Percentiles rank a stretch among this genome's conserved stretches.
These are phyloP conservation scores for Andrena haemorrhoa DNA, from an alignment of 2,888 invertebrate species.

Conservation along the genomic window DNA sequence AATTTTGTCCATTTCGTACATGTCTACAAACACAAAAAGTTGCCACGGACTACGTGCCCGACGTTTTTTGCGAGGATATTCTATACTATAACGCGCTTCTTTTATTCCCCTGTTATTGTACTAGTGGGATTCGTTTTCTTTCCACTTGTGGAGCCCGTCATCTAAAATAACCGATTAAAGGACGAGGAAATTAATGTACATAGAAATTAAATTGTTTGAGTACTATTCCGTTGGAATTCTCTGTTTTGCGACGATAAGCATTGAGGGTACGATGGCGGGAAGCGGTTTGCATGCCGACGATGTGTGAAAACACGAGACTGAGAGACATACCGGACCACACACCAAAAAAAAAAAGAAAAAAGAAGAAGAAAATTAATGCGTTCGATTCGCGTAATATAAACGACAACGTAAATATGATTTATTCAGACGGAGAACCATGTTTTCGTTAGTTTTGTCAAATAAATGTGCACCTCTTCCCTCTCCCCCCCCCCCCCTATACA, in stretches of 20 bases:
- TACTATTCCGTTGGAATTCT: slow-evolving; percentile 73
- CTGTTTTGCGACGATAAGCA: slow-evolving; percentile 61
- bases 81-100: slow-evolving; percentile 47
- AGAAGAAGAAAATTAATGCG: slow-evolving; percentile 36
- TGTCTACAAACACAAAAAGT: slow-evolving; percentile 39
- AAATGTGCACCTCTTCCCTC: slow-evolving; percentile 68
- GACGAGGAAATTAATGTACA: slow-evolving; percentile 74
- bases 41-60: slow-evolving; percentile 9
- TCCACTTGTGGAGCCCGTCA: slow-evolving; percentile 63
- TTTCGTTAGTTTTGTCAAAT: slow-evolving; percentile 45
- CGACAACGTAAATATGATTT: slow-evolving; percentile 34
- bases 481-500: slow-evolving; percentile 60
- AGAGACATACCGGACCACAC: slow-evolving; percentile 61
- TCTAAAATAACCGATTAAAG: slow-evolving; percentile 40
- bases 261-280: slow-evolving; percentile 56
- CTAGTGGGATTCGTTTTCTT: slow-evolving; percentile 65
- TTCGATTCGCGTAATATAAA: slow-evolving; percentile 52
- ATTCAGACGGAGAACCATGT: slow-evolving; percentile 35
- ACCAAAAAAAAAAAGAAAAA: too few relatives aligned
- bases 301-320: slow-evolving; percentile 60
- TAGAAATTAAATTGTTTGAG: slow-evolving; percentile 80
- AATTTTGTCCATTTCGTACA: slow-evolving; percentile 52
- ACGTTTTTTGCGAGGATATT: slow-evolving; percentile 35
- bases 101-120: slow-evolving; percentile 28
- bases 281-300: slow-evolving; percentile 62